Conservation (phyloP, 2,797 vertebrate species). For the Microctenopoma lineatum region DNA sequence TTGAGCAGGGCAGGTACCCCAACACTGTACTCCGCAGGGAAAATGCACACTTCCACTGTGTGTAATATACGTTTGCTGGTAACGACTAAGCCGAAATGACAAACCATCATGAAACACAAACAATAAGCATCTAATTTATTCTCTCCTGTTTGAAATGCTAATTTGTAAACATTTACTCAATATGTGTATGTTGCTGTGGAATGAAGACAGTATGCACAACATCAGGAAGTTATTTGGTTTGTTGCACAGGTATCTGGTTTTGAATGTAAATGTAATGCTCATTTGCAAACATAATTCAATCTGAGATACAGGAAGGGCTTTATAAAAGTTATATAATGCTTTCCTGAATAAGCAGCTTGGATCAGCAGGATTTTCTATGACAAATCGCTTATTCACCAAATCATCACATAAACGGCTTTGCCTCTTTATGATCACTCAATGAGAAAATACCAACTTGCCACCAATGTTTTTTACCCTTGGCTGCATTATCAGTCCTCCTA, state of each 20-base stretch:
- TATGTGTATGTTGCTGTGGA: conserved; percentile 56
- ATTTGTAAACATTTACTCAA: conserved; percentile 70
- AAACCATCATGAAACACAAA: conserved; percentile 55
- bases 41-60: conserved; percentile 24
- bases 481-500: conserved; percentile 72
- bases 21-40: conserved; percentile 12
- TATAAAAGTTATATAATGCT: conserved; percentile 64
- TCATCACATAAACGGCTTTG: conserved; percentile 75
- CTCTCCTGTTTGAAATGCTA: conserved; percentile 63
- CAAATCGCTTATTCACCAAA: conserved; percentile 76
- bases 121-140: conserved; percentile 60
- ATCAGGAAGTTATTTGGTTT: conserved; percentile 61
- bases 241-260: conserved; percentile 62
- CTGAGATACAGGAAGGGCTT: conserved; percentile 57
- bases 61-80: conserved; percentile 28
- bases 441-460: conserved; percentile 66
- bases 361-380: conserved; percentile 74
- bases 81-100: conserved; percentile 45
- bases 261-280: conserved; percentile 64
- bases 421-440: conserved; percentile 60
- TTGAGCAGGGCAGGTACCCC: conserved; percentile 29
- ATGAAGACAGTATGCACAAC: conserved; percentile 43
- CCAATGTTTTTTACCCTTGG: conserved; percentile 56
- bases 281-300: conserved; percentile 73
- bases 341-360: conserved; percentile 68